These are phyloP conservation scores for Odontothrips loti DNA, from an alignment of 2,888 invertebrate species.

Conservation along the genomic window DNA sequence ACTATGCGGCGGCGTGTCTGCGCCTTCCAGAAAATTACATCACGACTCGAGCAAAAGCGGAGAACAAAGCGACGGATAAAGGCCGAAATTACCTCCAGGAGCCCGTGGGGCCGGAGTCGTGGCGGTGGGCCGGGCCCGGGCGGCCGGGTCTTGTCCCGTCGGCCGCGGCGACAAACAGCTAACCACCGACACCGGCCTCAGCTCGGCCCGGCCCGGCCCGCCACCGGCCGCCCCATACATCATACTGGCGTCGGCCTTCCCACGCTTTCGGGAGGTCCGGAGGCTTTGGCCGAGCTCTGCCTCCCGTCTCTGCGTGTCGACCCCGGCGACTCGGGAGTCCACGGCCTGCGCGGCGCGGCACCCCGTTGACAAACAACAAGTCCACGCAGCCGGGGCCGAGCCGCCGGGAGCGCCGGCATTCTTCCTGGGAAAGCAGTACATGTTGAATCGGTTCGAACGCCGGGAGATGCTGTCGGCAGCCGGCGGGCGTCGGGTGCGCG, in stretches of 20 bases:
- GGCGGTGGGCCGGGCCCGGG: background rate
- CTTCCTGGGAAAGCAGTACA: too few species aligned
- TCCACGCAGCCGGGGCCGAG: too few species aligned
- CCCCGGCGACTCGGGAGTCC: too few species aligned
- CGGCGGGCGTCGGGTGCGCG: too few species aligned
- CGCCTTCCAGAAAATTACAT: background rate
- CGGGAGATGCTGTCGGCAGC: too few species aligned
- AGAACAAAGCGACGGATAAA: slow-evolving; percentile 12
- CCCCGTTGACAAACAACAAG: too few species aligned
- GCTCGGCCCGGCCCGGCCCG: background rate
- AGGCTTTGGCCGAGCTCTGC: too few species aligned
- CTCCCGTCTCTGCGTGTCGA: too few species aligned
- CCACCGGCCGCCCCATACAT: background rate
- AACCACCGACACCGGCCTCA: background rate
- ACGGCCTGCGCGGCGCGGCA: too few species aligned
- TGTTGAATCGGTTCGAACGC: too few species aligned
- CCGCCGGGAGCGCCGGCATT: too few species aligned
- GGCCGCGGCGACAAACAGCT: background rate
- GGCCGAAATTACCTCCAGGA: background rate
- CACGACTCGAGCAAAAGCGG: slow-evolving; percentile 10
- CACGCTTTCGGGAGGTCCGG: background rate
- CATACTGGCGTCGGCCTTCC: background rate
- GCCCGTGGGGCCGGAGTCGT: background rate
- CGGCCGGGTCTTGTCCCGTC: too few species aligned
- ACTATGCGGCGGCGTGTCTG: background rate